Conservation (phyloP, 2,888 invertebrate genomes). For the Andrena hattorfiana region DNA sequence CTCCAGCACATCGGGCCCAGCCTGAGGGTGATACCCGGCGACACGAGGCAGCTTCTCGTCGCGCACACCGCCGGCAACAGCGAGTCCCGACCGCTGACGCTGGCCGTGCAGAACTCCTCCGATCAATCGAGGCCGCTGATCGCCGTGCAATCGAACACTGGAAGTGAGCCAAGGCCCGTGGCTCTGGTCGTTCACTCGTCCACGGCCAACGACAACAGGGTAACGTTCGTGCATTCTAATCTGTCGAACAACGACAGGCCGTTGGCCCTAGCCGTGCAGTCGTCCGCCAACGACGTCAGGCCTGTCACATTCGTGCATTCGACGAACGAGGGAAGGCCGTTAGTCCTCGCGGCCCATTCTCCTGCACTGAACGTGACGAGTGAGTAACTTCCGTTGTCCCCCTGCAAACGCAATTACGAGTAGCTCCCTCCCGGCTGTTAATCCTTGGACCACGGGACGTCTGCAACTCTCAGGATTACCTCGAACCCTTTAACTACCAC, state of each 20-base stretch:
- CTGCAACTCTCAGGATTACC: no score
- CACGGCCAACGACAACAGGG: slow-evolving; percentile 82
- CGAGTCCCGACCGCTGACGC: slow-evolving; percentile 79
- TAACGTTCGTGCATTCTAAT: slow-evolving; percentile 83
- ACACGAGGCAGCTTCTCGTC: slow-evolving; percentile 82
- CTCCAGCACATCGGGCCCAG: slow-evolving; percentile 83
- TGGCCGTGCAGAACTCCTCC: slow-evolving; percentile 79
- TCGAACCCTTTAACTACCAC: no score
- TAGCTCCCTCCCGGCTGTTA: neutral
- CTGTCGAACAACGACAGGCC: slow-evolving; percentile 83
- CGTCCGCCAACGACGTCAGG: slow-evolving; percentile 81
- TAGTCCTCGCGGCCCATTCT: slow-evolving; percentile 81
- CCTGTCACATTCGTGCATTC: slow-evolving; percentile 83
- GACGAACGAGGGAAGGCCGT: slow-evolving; percentile 81
- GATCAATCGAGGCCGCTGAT: slow-evolving; percentile 80
- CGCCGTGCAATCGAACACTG: slow-evolving; percentile 82
- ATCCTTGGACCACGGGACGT: neutral
- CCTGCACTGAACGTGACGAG: slow-evolving; percentile 82
- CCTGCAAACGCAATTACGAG: neutral
- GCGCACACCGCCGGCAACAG: slow-evolving; percentile 80
- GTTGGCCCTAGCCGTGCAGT: slow-evolving; percentile 83
- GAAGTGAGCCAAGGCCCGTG: slow-evolving; percentile 82
- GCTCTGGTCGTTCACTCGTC: slow-evolving; percentile 83
- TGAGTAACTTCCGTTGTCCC: slow-evolving; percentile 69
- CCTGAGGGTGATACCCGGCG: slow-evolving; percentile 82